Evolutionary conservation across 35 echinoderm and acorn worm species (phyloP), one percentile per base, ranked within the genome.

Genomic region (Eucidaris tribuloides): DNA sequence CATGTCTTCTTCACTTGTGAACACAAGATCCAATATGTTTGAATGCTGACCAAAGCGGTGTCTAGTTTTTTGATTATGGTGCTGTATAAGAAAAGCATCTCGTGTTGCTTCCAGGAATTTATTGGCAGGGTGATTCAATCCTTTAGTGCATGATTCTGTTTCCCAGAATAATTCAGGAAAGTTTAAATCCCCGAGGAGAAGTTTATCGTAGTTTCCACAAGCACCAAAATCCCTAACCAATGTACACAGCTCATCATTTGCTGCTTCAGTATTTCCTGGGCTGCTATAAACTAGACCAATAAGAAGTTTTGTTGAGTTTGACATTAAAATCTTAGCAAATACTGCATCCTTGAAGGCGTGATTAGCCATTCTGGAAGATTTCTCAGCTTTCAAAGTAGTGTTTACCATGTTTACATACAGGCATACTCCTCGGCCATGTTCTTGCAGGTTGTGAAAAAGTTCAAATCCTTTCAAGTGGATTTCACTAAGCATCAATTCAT

Each of bases 301-400:
- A 38, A 82, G 6, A 38, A 63, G 80, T 82, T 59, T 62, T 32
- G 30, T 42, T 1, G 61, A 9, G 5, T n/a, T 35, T 63, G 50
- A 42, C 30, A 82, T 38, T 32, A 14, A 2, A 15, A 82, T 41
- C 58, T 82, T 5, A 15, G 80, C 80, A 82, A 82, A 82, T 0
- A 63, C 80, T 32, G 55, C 80, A 31, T 82, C 80, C 37, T 11
- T n/a, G n/a, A n/a, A n/a, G n/a, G n/a, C n/a, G n/a, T n/a, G n/a
- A n/a, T 61, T 31, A n/a, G 20, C 20, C 20, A 78, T 45, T 45
- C 30, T 78, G 22, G 20, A 22, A 55, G 6, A 52, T 13, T 70
- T 23, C 0, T 62, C 52, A 15, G 80, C 4, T 41, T 64, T 37
- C 2, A 82, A 54, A 39, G 74, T n/a, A n/a, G n/a, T n/a, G n/a